phyloP scores from a whole-genome alignment of 1,140 invertebrate species.

The Drosophila arizonae region DNA sequence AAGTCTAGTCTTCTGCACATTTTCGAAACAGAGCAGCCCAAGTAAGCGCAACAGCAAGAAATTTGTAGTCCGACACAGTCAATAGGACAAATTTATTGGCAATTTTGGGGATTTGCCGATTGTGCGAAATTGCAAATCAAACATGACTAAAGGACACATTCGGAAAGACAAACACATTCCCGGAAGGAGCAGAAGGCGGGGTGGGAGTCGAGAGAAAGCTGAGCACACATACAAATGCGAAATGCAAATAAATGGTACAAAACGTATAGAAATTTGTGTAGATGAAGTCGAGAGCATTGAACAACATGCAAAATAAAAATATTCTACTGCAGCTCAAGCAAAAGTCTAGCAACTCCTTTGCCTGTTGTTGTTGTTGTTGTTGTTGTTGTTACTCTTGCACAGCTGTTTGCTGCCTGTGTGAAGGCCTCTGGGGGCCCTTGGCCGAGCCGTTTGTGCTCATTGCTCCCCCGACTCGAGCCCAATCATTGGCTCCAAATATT shows the following conservation, averaged over 20 bases:
- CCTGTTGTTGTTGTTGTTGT: constrained; percentile 28
- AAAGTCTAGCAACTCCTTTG: constrained; percentile 18
- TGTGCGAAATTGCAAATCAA: constrained; percentile 78
- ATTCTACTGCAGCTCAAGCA: constrained; percentile 41
- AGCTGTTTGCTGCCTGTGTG: constrained; percentile 40
- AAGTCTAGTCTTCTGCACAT: constrained; percentile 12
- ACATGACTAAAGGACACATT: constrained; percentile 68
- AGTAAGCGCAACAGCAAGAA: constrained; percentile 27
- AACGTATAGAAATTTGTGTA: constrained; percentile 67
- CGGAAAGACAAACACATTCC: constrained; percentile 22
- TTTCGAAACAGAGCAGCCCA: not conserved
- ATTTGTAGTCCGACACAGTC: constrained; percentile 40
- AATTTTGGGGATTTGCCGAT: constrained; percentile 56
- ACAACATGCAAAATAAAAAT: constrained; percentile 38
- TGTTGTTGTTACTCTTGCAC: constrained; percentile 39
- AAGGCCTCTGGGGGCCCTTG: constrained; percentile 16
- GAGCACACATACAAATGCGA: constrained; percentile 43
- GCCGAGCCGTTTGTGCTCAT: constrained; percentile 23
- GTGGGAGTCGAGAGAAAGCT: constrained; percentile 3
- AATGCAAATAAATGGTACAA: constrained; percentile 60
- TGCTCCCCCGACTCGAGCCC: constrained; percentile 16
- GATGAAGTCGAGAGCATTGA: constrained; percentile 38
- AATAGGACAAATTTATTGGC: constrained; percentile 55
- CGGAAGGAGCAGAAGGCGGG: not conserved
- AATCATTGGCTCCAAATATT: constrained; percentile 28